Percentiles rank a stretch among this genome's conserved stretches.
These are phyloP conservation scores for Tragulus kanchil DNA, from an alignment of 2,113 vertebrate genomes.

Conservation along the genomic window DNA sequence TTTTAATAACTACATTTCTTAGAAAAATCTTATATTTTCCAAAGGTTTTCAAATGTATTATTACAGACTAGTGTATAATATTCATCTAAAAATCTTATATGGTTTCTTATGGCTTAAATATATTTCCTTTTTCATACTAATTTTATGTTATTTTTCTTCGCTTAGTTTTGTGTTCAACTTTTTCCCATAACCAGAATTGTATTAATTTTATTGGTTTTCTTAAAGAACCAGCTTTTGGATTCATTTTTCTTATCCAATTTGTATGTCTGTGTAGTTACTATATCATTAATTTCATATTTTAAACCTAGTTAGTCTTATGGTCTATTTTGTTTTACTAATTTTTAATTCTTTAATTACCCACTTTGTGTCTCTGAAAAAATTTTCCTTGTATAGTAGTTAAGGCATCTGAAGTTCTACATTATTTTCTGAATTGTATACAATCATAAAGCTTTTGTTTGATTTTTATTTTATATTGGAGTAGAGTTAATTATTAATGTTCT, in stretches of 20 bases:
- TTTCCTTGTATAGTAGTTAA: not conserved
- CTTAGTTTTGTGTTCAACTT: not conserved
- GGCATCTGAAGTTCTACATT: not conserved
- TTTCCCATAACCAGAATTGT: not conserved
- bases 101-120: not conserved
- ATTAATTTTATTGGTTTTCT: not conserved
- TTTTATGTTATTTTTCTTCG: not conserved
- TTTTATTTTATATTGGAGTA: not conserved
- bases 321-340: not conserved
- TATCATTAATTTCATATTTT: not conserved
- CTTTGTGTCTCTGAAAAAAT: not conserved
- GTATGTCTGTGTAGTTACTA: not conserved
- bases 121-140: not conserved
- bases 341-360: not conserved
- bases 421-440: not conserved
- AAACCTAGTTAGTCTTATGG: not conserved
- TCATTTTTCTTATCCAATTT: not conserved
- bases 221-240: not conserved
- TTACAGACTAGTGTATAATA: not conserved
- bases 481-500: not conserved
- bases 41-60: not conserved
- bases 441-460: not conserved
- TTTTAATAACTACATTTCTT: not conserved
- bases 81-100: not conserved
- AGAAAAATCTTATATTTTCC: not conserved